Percentiles rank a stretch among this genome's conserved stretches.
Evolutionary conservation across 2,113 vertebrate species (phyloP).

Genomic region (Camelus bactrianus): DNA sequence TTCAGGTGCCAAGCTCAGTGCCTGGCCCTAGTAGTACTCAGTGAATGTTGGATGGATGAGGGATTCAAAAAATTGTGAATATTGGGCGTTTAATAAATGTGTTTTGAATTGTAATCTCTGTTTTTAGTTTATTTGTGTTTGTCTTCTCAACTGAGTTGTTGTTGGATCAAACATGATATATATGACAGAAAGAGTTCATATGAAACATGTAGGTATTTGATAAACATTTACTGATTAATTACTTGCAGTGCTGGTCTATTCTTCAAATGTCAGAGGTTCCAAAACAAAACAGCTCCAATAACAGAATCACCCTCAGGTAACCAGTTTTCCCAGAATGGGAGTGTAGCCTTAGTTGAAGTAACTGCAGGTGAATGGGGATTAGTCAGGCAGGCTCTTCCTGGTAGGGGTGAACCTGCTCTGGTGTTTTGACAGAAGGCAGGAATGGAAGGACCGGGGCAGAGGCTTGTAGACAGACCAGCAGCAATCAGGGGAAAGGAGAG

Average conservation of each 20-base stretch:
- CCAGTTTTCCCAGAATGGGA: background rate
- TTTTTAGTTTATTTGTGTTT: conserved; percentile 33
- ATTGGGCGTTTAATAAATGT: conserved; percentile 52
- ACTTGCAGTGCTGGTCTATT: background rate
- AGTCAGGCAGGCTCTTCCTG: conserved; percentile 43
- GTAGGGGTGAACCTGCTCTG: background rate
- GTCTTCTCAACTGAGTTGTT: background rate
- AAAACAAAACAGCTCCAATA: conserved; percentile 47
- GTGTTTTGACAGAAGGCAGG: conserved; percentile 47
- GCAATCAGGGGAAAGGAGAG: background rate
- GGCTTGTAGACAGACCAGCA: background rate
- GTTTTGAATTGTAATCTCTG: conserved; percentile 33
- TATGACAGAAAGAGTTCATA: background rate
- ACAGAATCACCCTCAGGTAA: conserved; percentile 53
- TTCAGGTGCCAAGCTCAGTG: background rate
- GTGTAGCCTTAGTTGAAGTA: background rate
- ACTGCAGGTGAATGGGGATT: background rate
- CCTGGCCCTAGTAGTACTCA: background rate
- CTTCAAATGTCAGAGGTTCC: conserved; percentile 37
- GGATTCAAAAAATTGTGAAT: background rate
- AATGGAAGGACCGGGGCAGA: background rate
- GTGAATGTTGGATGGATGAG: background rate
- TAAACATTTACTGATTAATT: conserved; percentile 18
- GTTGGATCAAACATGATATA: background rate
- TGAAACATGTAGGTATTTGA: background rate